Evolutionary conservation across 2,113 vertebrate species (phyloP), one percentile per base, ranked within the genome.

Genomic region (Brachypteracias leptosomus): DNA sequence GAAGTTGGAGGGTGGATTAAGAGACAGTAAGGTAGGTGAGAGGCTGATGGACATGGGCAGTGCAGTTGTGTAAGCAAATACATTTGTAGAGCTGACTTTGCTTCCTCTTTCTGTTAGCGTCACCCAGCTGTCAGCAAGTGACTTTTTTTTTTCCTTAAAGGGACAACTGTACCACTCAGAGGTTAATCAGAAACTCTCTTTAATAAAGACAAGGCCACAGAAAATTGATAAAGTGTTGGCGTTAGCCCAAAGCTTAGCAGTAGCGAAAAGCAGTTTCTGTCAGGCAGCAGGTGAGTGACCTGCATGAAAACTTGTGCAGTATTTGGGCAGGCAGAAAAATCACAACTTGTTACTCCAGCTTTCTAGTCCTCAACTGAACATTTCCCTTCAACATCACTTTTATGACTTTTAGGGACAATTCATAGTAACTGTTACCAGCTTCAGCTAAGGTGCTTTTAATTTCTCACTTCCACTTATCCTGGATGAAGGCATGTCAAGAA

Each of bases 161-260:
- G 71, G 54, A 59, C n/a, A 91, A 74, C 71, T 55, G 58, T 70
- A 61, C 29, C 3, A 3, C 85, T 82, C 73, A 73, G 62, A 94
- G 54, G 66, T 94, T 96, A 93, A 94, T 91, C 88, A 77, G 89
- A 88, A 97, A 91, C 78, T 66, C 65, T 80, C 61, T 74, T 85
- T 85, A 94, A 66, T 73, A 88, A 89, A 95, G 81, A 35, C 89
- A 93, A 91, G 89, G 91, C 93, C 94, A 93, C 71, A 85, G 59
- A 88, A 96, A 75, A 90, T 19, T 83, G 90, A 91, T 88, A 73
- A 79, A 96, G 33, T 1, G 4, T 38, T 95, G 87, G 85, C 85
- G 66, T 89, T 42, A 54, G 67, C 16, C 55, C 91, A 93, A 58
- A 58, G 16, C 22, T 92, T 51, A 74, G 65, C 26, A 74, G 40